Evolutionary conservation across 1,140 invertebrate genomes (phyloP).

Genomic region (Papilio polyxenes): DNA sequence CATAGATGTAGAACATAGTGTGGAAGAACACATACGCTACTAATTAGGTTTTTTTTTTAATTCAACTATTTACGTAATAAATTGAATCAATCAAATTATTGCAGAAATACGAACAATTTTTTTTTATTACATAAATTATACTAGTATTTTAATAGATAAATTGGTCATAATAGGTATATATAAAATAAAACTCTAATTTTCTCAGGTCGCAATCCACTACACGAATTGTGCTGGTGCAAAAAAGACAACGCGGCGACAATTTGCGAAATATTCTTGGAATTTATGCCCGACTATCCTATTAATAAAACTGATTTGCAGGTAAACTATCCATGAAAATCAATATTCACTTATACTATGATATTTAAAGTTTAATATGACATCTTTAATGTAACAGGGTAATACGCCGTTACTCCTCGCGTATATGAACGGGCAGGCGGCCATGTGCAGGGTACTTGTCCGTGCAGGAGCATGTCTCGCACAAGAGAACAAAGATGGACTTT

Average conservation of each 20-base stretch:
- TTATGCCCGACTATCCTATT: slow-evolving; percentile 95
- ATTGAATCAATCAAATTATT: no score
- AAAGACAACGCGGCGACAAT: slow-evolving; percentile 96
- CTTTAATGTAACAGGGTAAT: slow-evolving; percentile 81
- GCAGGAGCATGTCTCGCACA: slow-evolving; percentile 92
- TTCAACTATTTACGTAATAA: no score
- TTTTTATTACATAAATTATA: no score
- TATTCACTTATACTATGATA: background rate
- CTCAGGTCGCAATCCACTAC: slow-evolving; percentile 90
- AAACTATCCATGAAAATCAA: slow-evolving; percentile 46
- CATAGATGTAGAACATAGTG: no score
- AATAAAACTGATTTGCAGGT: slow-evolving; percentile 93
- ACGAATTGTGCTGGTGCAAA: slow-evolving; percentile 92
- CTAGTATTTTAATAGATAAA: no score
- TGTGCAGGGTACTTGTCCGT: slow-evolving; percentile 94
- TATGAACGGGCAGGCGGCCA: slow-evolving; percentile 95
- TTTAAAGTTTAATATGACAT: background rate
- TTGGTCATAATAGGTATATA: no score
- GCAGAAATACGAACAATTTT: no score
- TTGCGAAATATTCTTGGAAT: slow-evolving; percentile 96
- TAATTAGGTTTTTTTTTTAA: no score
- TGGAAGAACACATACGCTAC: no score
- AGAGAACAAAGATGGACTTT: slow-evolving; percentile 94
- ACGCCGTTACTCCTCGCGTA: slow-evolving; percentile 93
- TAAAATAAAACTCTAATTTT: background rate